phyloP scores from a whole-genome alignment of 2,113 vertebrate genomes.

The Prolemur simus region DNA sequence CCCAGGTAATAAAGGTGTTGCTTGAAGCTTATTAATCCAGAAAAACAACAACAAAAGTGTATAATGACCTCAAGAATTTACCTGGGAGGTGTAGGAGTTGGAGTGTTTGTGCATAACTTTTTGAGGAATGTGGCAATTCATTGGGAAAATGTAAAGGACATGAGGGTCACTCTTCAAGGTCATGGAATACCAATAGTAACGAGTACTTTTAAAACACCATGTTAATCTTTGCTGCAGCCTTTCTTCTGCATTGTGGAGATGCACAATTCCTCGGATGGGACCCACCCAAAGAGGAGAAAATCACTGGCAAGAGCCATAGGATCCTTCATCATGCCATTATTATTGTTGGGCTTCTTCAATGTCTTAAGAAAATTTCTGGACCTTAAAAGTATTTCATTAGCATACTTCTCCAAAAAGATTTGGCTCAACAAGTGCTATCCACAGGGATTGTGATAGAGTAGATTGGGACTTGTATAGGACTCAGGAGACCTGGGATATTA shows the following conservation, averaged over 20 bases:
- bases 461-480: background rate
- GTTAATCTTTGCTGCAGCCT: background rate
- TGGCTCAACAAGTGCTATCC: background rate
- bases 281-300: background rate
- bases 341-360: background rate
- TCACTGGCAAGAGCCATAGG: background rate
- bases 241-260: background rate
- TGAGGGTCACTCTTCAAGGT: slow-evolving; percentile 61
- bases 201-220: background rate
- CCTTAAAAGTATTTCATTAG: background rate
- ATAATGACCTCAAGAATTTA: slow-evolving; percentile 58
- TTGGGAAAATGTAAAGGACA: slow-evolving; percentile 62
- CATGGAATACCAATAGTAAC: slow-evolving; percentile 44
- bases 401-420: background rate
- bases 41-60: slow-evolving; percentile 49
- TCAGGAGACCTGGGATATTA: background rate
- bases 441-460: background rate
- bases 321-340: background rate
- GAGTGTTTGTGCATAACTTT: slow-evolving; percentile 55
- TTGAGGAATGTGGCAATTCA: slow-evolving; percentile 57
- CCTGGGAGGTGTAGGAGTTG: slow-evolving; percentile 39
- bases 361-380: background rate
- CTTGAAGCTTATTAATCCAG: slow-evolving; percentile 68
- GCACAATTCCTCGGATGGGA: background rate
- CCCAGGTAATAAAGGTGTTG: slow-evolving; percentile 50